Evolutionary conservation across 2,797 vertebrate genomes (phyloP), one percentile per base, ranked within the genome.

Genomic region (Artibeus jamaicensis): DNA sequence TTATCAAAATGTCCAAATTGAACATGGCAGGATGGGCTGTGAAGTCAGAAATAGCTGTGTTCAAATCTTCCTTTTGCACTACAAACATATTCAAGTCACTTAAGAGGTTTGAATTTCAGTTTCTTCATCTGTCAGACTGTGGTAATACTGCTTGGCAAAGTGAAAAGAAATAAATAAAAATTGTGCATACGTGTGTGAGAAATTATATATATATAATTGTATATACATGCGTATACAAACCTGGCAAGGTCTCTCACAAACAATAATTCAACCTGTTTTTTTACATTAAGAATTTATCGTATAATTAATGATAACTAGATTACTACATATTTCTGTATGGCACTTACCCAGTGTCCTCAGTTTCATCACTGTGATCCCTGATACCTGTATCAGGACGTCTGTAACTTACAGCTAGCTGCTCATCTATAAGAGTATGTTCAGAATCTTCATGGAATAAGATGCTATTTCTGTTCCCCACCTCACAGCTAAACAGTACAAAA

Each of bases 1-100:
- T 79, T 48, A 84, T n/a, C 48, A 87, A 87, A 92, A 90, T 84
- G 70, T 87, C 42, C 65, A 78, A 78, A 89, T 81, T 90, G n/a
- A 93, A 6, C 29, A 71, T 37, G 34, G 10, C 16, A 48, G 0
- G 9, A 74, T 62, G 3, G 26, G 22, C 62, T 91, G 19, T 39
- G 10, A 19, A 84, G 6, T 77, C 26, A 88, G 21, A 84, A 81
- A 70, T 22, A 91, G 39, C 26, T 90, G 22, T 65, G 21, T 57
- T 70, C 22, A 85, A 84, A 79, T 34, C n/a, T 21, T 48, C 62
- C 6, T 48, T 76, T 93, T 70, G 29, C 21, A 46, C 29, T 62
- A 16, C 62, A 65, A 42, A 91, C 2, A 85, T 77, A 21, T 42
- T 92, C 12, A 93, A 81, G 18, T 76, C 44, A 65, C 12, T 82